Base-by-base conservation (phyloP, 2,797 vertebrate species). In the Danio aesculapii region DNA sequence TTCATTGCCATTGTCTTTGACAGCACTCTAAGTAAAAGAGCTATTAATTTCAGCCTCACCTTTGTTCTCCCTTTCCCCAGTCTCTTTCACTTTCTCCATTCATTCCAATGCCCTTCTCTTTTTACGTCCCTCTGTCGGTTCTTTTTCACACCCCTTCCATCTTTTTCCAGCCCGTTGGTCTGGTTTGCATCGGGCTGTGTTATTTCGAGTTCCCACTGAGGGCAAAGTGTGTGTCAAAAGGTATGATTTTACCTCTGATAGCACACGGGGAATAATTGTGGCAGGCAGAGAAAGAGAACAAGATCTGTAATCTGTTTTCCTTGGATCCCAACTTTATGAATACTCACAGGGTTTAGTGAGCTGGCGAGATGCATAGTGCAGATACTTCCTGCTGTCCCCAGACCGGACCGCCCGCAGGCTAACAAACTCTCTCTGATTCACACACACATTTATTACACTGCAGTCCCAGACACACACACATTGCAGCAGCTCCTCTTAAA, bases 271-370 rank as follows among this genome's bases (percentile, higher is more conserved):
- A 59, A 70, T 82, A 82, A 85, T 83, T 68, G 67, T 79, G 81
- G 75, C 47, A 57, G 78, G 30, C 71, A 78, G 64, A 81, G 77
- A 77, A 73, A 67, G 57, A 59, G 75, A 76, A 79, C 61, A 19
- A 75, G 57, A 81, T 71, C 86, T 82, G 81, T 74, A 82, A 85
- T 87, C 86, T 85, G 72, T 87, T 85, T 82, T 82, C 57, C 67
- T 75, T 79, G 80, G 76, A 78, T 84, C 59, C 53, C 6, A 68
- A 78, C 17, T 76, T 69, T 39, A n/a, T 83, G 69, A 77, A 81
- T 81, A 77, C 74, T 84, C 70, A 55, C 50, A 49, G 75, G 78
- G 30, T 62, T 81, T 81, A 17, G 78, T 73, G 81, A 81, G 69
- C 74, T 66, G 52, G 61, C 8, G 66, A 83, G 80, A 75, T 73